These are phyloP conservation scores for Doryteuthis pealeii DNA, from an alignment of 1,140 invertebrate species.

Conservation along the genomic window DNA sequence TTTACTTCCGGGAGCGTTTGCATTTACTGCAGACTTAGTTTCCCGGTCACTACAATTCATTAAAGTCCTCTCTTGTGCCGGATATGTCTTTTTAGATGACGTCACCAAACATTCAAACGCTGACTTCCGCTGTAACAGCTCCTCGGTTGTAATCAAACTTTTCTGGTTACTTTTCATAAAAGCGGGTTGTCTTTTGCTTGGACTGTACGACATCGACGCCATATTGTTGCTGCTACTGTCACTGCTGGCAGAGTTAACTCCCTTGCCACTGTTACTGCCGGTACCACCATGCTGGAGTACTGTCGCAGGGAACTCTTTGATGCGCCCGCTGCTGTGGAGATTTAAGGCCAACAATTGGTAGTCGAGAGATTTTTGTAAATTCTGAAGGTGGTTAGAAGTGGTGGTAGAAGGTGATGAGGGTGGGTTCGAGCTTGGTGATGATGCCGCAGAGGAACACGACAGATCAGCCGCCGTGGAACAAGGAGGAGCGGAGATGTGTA, in stretches of 20 bases:
- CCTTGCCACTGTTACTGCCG: neutral
- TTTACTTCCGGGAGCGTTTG: neutral
- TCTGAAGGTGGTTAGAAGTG: neutral
- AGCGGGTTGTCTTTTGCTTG: neutral
- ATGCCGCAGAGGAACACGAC: neutral
- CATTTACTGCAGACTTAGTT: neutral
- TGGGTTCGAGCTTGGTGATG: neutral
- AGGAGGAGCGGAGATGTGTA: neutral
- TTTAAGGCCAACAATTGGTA: neutral
- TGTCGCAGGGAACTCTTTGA: neutral
- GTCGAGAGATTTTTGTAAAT: no score
- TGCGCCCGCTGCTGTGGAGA: neutral
- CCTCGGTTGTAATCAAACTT: conserved; percentile 12
- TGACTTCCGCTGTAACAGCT: conserved; percentile 12
- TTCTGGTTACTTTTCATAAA: neutral
- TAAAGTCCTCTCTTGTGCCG: neutral
- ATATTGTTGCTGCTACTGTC: no score
- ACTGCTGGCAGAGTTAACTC: no score
- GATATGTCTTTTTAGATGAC: no score
- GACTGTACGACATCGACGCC: neutral
- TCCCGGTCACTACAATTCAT: neutral
- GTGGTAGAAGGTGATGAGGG: neutral
- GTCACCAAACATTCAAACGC: conserved; percentile 16
- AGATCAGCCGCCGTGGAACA: neutral
- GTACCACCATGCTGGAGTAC: neutral